Evolutionary conservation across 2,797 vertebrate genomes (phyloP), one percentile per base, ranked within the genome.

Genomic region (Melanotaenia parkinsoni): DNA sequence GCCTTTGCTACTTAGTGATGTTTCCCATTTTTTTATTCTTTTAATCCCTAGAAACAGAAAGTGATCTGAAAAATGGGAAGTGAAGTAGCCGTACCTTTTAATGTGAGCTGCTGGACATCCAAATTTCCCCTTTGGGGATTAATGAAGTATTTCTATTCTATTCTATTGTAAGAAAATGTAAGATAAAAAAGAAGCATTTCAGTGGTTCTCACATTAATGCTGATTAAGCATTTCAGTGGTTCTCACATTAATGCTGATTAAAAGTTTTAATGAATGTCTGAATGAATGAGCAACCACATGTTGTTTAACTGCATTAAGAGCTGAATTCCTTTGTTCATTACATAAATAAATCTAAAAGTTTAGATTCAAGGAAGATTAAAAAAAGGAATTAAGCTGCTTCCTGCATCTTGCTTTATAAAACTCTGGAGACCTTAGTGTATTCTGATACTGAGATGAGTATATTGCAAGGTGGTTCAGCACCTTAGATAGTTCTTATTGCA

Each of bases 401-500:
- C 26, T 18, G 53, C 22, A 4, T 26, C 13, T 13, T 28, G 4
- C 30, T 33, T 4, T 18, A 58, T 43, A 70, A 73, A 77, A 43
- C 4, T 38, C 6, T 30, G 43, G 16, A 1, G 30, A 4, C 24
- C 30, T 51, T 11, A 45, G 59, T 54, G 59, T 37, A 18, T 28
- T 32, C 53, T 13, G 33, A 18, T 26, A 18, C 24, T 35, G 12
- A 30, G 28, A 5, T 37, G 33, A 62, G 62, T 72, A 54, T 74
- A 33, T 66, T 7, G 20, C 1, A 47, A 47, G 30, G 74, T 20
- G 45, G 63, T 91, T 91, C 89, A 92, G 90, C 81, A 88, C 89
- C 89, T 87, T 47, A 88, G 87, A 91, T 70, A 91, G 89, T 63
- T 86, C 70, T 76, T 60, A 16, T 50, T 60, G 8, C 12, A 33